A percentile compares a stretch with the other conserved stretches of the same genome.
Conservation (phyloP, 2,113 vertebrate species). For the Empidonax traillii region DNA sequence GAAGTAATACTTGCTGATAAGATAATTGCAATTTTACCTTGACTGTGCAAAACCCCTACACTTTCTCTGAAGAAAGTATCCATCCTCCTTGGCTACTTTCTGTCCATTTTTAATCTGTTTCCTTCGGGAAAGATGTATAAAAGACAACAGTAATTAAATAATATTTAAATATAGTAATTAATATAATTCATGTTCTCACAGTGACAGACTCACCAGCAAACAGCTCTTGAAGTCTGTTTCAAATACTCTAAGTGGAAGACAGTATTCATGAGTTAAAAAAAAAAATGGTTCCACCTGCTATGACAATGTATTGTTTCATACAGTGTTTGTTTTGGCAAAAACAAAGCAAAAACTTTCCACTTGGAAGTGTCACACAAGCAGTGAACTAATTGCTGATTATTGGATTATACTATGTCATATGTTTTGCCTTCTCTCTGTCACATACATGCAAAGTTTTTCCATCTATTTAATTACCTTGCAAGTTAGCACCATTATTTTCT, state of each 20-base stretch:
- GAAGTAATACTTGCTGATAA: background rate
- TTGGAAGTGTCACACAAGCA: background rate
- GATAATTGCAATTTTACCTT: background rate
- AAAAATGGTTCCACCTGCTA: background rate
- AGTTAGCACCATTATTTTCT: background rate
- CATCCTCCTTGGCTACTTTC: background rate
- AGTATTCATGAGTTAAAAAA: background rate
- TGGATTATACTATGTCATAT: background rate
- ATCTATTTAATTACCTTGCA: background rate
- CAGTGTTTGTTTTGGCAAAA: background rate
- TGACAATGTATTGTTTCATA: background rate
- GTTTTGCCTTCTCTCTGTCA: background rate
- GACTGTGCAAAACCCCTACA: background rate
- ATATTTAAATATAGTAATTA: background rate
- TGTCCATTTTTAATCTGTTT: background rate
- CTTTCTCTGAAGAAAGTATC: background rate
- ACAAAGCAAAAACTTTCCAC: background rate
- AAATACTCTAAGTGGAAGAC: background rate
- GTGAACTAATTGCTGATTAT: background rate
- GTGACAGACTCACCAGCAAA: background rate
- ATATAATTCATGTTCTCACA: background rate
- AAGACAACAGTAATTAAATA: background rate
- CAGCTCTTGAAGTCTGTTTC: background rate
- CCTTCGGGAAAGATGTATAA: background rate
- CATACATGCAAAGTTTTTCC: background rate